Evolutionary conservation across 2,888 invertebrate species (phyloP), one percentile per base, ranked within the genome.

Genomic region (Frankliniella fusca): DNA sequence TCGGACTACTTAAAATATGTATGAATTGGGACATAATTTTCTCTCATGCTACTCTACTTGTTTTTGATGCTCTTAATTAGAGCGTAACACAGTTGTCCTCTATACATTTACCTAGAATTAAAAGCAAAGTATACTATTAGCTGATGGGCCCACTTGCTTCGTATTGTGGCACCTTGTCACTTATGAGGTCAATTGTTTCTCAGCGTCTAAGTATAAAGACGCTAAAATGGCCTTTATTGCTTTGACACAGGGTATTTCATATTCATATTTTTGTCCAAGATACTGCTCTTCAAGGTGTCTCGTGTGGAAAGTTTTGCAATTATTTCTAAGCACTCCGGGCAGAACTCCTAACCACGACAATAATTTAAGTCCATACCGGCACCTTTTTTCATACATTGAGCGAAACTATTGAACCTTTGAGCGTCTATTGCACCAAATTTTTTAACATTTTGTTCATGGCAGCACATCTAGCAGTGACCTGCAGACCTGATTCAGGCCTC

Each of bases 171-270:
- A 54, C 54, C 54, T 20, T 38, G 38, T 38, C 70, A 76, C 23
- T 76, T 76, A 27, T 27, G 23, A 27, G 70, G 70, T 76, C 70
- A 76, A 76, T 76, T 76, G 27, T 76, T 76, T 38, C 27, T 23
- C 70, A 76, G 70, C 12, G 70, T 76, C 10, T 23, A 27, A 76
- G 61, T 11, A 27, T 76, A 27, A 76, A 76, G 54, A 54, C 54
- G 20, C 54, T 20, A 54, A 20, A 54, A 20, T 54, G 54, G 54
- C 27, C 27, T 76, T 76, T 76, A n/a, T 76, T 76, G 70, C 70
- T 76, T 76, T 76, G 27, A 76, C 70, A 76, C 70, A 76, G 70
- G 70, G 70, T 76, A 76, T 76, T 76, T 23, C 70, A 76, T 76
- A 76, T 76, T 76, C 70, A 76, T 76, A 76, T 76, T 76, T 76